Evolutionary conservation across 2,113 vertebrate species (phyloP), one percentile per base, ranked within the genome.

Genomic region (Piaya cayana): DNA sequence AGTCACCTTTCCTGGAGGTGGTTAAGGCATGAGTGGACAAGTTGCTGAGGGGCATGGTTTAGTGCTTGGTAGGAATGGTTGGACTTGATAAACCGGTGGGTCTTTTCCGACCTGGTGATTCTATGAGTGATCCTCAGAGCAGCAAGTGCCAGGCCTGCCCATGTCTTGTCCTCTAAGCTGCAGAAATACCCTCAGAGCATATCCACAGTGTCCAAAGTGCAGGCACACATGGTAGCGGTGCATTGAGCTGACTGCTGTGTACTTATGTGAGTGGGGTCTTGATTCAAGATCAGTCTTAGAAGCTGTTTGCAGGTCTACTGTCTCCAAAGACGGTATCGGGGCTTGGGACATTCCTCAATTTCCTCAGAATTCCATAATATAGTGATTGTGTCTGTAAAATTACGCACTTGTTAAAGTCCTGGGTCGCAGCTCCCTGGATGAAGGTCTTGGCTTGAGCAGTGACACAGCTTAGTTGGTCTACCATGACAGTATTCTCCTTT

Each of bases 211-310:
- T 25, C 75, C 50, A n/a, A 32, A 34, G 13, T 3, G 15, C 0
- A 0, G 63, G 26, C 53, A 3, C 0, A 0, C 2, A 3, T 45
- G 42, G 15, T n/a, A 4, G 5, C 0, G 22, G 6, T 5, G n/a
- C 9, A n/a, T 58, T 58, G 47, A 50, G 65, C 75, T 11, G 1
- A 1, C 37, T 26, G 26, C 49, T 25, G 30, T 3, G 26, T 32
- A 63, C 32, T 72, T 34, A 11, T 26, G 4, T 0, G 0, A 0
- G 0, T 8, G 19, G 15, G 12, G 13, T 34, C 7, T 23, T 22
- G 14, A 43, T 68, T 56, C 50, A 10, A 22, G 26, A 10, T 3
- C 25, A n/a, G 14, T 25, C 14, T 81, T 3, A 5, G 49, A 34
- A 68, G 49, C 10, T 68, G 7, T 82, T 70, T 34, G 26, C 36